Conservation (phyloP, 2,888 invertebrate species). For the Pherbina coryleti region DNA sequence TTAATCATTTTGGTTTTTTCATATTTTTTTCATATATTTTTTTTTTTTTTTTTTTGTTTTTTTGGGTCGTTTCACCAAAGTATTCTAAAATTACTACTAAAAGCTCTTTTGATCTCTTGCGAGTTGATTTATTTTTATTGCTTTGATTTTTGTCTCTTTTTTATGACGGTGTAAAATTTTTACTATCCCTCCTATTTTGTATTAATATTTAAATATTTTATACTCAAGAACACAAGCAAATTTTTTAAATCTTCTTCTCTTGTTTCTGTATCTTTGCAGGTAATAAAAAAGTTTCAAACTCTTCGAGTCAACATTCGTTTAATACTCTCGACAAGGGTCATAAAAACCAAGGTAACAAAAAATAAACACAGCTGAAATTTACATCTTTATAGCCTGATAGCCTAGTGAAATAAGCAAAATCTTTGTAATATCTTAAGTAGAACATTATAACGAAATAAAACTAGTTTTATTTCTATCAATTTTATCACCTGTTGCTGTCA, state of each 20-base stretch:
- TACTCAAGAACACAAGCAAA: not conserved
- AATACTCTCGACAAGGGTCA: not conserved
- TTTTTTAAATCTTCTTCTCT: constrained; percentile 23
- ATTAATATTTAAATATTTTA: not conserved
- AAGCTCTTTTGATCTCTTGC: not conserved
- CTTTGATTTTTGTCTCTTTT: constrained; percentile 47
- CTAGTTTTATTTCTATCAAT: not conserved
- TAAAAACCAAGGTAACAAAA: constrained; percentile 33
- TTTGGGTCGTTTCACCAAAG: not conserved
- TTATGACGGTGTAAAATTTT: constrained; percentile 30
- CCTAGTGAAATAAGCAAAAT: not conserved
- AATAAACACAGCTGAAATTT: not conserved
- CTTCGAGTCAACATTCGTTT: not conserved
- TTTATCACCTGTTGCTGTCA: constrained; percentile 1
- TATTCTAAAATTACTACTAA: not conserved
- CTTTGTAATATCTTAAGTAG: not conserved
- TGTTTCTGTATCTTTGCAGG: constrained; percentile 53
- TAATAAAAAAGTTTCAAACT: constrained; percentile 50
- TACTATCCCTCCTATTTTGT: constrained; percentile 25
- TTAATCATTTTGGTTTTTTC: not conserved
- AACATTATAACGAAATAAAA: not conserved
- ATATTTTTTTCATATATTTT: not conserved
- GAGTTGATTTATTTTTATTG: constrained; percentile 23
- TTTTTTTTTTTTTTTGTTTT: constrained; percentile 5
- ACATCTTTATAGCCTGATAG: not conserved